Conservation (phyloP, 2,888 invertebrate species). For the Epistrophella euchroma region DNA sequence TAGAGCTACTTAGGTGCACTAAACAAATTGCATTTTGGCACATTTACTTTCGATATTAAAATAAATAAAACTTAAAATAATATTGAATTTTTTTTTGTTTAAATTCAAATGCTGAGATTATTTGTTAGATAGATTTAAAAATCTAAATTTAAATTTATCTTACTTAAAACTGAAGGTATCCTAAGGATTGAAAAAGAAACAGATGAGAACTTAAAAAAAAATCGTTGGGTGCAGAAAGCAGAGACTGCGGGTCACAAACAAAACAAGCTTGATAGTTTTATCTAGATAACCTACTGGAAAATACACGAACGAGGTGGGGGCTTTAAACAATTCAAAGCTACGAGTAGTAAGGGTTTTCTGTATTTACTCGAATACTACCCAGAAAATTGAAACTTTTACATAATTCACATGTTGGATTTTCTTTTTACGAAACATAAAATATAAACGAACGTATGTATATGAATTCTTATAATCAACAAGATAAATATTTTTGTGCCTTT, state of each 20-base stretch:
- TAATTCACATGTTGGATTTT: no score
- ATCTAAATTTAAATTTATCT: not conserved
- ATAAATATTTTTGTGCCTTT: no score
- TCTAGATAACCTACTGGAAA: not conserved
- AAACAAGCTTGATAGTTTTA: not conserved
- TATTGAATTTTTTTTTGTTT: slow-evolving; percentile 10
- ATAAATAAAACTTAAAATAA: slow-evolving; percentile 72
- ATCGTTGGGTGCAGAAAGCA: slow-evolving; percentile 31
- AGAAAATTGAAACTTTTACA: no score
- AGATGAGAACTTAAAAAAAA: slow-evolving; percentile 38
- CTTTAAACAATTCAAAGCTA: not conserved
- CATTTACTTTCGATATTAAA: slow-evolving; percentile 62
- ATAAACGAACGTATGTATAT: no score
- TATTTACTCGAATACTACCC: no score
- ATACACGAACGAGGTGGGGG: not conserved
- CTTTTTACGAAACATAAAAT: no score
- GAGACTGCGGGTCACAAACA: not conserved
- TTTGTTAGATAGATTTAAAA: not conserved
- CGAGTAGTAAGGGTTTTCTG: no score
- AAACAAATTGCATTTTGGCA: slow-evolving; percentile 74
- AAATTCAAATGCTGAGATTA: slow-evolving; percentile 38
- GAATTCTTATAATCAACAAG: no score
- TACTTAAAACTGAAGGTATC: slow-evolving; percentile 30
- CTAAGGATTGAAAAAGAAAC: slow-evolving; percentile 63
- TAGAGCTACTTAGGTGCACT: slow-evolving; percentile 61